Evolutionary conservation across 2,888 invertebrate species (phyloP), one percentile per base, ranked within the genome.

Genomic region (Melanotus villosus): DNA sequence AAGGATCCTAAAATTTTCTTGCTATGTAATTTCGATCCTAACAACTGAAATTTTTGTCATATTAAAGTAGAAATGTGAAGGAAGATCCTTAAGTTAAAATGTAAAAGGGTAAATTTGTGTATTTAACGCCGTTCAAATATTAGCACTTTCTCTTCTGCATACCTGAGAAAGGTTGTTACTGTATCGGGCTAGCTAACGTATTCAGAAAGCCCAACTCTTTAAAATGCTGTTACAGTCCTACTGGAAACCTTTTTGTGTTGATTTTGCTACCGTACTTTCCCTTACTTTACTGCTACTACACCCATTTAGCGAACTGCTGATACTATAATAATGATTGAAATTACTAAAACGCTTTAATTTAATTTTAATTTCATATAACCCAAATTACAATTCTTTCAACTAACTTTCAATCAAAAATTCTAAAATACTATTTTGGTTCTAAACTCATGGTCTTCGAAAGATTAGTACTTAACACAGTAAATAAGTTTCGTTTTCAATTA

Each of bases 101-200:
- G 36, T 1, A 14, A 14, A 21, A 21, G 5, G 9, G 2, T 19
- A 19, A 19, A 10, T 45, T 45, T 16, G n/a, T 45, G 50, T 12
- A 50, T 50, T 50, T 50, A 26, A 16, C 10, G 7, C 30, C 30
- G 14, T 26, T 50, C 30, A 50, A 50, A 50, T 50, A 50, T 50
- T 50, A 50, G 21, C 30, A 50, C 10, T 50, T 50, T 14, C 14
- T 26, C 21, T 21, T 21, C 21, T 45, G 21, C 45, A 21, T 10
- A 10, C 45, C 19, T 5, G 1, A 9, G 45, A n/a, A 3, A 38
- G n/a, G n/a, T n/a, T n/a, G n/a, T n/a, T n/a, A n/a, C n/a, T n/a
- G n/a, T n/a, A n/a, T n/a, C 26, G 38, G 14, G 45, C 21, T 19
- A 45, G 18, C 12, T n/a, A n/a, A n/a, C n/a, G n/a, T n/a, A 14